These are phyloP conservation scores for Aproaerema taeniolella DNA, from an alignment of 2,888 invertebrate genomes.

Conservation along the genomic window DNA sequence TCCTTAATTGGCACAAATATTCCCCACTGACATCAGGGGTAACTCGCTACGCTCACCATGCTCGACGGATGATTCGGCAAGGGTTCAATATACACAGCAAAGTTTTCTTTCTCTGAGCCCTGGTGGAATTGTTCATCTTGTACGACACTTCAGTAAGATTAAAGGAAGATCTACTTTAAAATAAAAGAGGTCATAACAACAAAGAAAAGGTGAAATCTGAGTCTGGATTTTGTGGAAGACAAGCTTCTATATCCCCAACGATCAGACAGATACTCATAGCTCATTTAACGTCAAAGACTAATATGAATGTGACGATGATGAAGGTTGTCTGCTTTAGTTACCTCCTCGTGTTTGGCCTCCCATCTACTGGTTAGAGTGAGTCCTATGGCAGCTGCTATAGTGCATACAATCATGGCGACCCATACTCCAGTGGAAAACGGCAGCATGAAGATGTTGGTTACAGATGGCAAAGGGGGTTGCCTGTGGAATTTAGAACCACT, in stretches of 20 bases:
- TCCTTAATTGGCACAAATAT: neutral
- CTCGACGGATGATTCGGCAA: too few relatives aligned
- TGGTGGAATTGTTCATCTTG: neutral
- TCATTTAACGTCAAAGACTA: neutral
- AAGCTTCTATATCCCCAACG: too few relatives aligned
- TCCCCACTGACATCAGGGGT: neutral
- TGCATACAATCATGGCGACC: conserved; percentile 64
- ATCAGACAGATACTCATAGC: too few relatives aligned
- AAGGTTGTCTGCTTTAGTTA: conserved; percentile 10
- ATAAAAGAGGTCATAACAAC: neutral
- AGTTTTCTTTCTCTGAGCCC: neutral
- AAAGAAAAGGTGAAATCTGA: too few relatives aligned
- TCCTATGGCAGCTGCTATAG: conserved; percentile 43
- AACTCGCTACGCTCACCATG: too few relatives aligned
- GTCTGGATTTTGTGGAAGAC: too few relatives aligned
- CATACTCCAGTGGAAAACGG: conserved; percentile 80
- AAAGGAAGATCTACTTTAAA: neutral
- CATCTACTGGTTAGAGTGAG: conserved; percentile 54
- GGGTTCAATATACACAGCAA: neutral
- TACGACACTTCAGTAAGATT: conserved; percentile 15
- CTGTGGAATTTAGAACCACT: too few relatives aligned
- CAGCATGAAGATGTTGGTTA: conserved; percentile 80
- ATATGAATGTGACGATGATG: neutral
- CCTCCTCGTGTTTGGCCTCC: conserved; percentile 36
- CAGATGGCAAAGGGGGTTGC: conserved; percentile 80